Evolutionary conservation across 2,888 invertebrate species (phyloP).

Genomic region (Scaptomyza caliginosa): DNA sequence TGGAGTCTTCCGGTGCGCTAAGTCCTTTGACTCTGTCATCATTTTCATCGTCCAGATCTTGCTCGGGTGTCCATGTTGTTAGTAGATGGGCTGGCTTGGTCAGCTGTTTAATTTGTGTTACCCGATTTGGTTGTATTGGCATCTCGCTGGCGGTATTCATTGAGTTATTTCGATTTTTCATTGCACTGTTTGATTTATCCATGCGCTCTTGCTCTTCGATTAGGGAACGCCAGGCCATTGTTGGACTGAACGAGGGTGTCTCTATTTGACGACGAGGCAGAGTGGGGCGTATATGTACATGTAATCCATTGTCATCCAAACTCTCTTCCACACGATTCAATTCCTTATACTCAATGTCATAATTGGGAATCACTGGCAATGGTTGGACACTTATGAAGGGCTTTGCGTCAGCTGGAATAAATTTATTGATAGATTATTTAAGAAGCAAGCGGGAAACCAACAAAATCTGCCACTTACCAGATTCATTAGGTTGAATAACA

Average conservation of each 20-base stretch:
- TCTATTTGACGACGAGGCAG: slow-evolving; percentile 91
- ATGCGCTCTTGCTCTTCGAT: slow-evolving; percentile 67
- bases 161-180: slow-evolving; percentile 8
- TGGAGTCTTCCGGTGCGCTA: slow-evolving; percentile 75
- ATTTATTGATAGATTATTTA: background rate
- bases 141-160: slow-evolving; percentile 14
- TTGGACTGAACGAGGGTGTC: slow-evolving; percentile 92
- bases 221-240: slow-evolving; percentile 92
- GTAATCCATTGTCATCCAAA: slow-evolving; percentile 87
- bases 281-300: slow-evolving; percentile 90
- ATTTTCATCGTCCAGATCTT: slow-evolving; percentile 90
- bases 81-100: slow-evolving; percentile 8
- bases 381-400: background rate
- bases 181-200: slow-evolving; percentile 16
- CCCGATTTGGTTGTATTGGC: slow-evolving; percentile 54
- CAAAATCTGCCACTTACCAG: slow-evolving; percentile 13
- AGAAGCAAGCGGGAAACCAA: background rate
- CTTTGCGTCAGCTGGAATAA: slow-evolving; percentile 27
- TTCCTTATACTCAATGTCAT: slow-evolving; percentile 86
- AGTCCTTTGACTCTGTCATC: slow-evolving; percentile 50
- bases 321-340: slow-evolving; percentile 62
- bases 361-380: slow-evolving; percentile 84
- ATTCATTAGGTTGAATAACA: background rate
- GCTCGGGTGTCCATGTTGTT: slow-evolving; percentile 92
- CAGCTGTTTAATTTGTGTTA: slow-evolving; percentile 23